Evolutionary conservation across 2,797 vertebrate species (phyloP), one percentile per base, ranked within the genome.

Genomic region (Ceryle rudis): DNA sequence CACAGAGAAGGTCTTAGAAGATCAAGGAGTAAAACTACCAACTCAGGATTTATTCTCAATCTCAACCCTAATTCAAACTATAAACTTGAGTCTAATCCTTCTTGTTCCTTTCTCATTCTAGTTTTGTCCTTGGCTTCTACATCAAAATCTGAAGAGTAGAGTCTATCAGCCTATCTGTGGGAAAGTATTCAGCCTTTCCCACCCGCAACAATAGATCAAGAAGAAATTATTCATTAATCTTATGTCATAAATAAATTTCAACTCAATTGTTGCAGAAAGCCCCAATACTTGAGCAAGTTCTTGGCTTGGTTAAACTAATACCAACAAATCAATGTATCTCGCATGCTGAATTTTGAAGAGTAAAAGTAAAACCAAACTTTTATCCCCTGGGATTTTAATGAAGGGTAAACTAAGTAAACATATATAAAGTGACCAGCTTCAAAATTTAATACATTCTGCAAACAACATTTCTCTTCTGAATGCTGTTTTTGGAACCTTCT

Each of bases 211-310:
- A 49, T 4, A 81, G 41, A 91, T 67, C 44, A 73, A 73, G 44
- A 60, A 91, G 67, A 93, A 96, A 93, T 83, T 28, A 83, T 23
- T 37, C 41, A 81, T 61, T 88, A 85, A 86, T 95, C 72, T 91
- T 87, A 67, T 46, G 25, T 80, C 47, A 67, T 83, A 90, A 93
- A 93, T 83, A 69, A 65, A 67, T 83, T 94, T 86, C 31, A 90
- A 70, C 84, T 69, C 29, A 73, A 15, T 67, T 90, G 55, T 33
- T 8, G 0, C 47, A 83, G 65, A 83, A 86, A 81, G 28, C 37
- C n/a, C 37, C 61, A 81, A 29, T 51, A 83, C 20, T 13, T 41
- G 10, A 75, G 37, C 4, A 55, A 79, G 37, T 71, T 84, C 54
- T 83, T 69, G 44, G 3, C 67, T 75, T 81, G 11, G 23, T 83